phyloP scores from a whole-genome alignment of 2,797 vertebrate genomes.

The Brotula barbata region DNA sequence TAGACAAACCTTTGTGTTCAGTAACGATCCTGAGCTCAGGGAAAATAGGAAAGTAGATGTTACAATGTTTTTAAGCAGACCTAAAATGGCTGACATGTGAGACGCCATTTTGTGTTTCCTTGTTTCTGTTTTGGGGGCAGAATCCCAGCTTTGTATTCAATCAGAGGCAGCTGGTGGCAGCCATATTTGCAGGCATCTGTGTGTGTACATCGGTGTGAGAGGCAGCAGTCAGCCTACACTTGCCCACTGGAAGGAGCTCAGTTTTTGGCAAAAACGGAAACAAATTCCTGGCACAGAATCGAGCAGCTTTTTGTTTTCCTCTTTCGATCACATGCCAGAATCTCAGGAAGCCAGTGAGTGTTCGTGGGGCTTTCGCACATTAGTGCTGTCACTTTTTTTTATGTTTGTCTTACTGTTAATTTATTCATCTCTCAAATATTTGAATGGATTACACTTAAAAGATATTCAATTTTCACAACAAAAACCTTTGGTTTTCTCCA shows the following conservation, averaged over 20 bases:
- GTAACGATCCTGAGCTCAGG: conserved; percentile 12
- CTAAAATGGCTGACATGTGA: conserved; percentile 86
- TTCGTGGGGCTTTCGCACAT: conserved; percentile 76
- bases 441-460: conserved; percentile 20
- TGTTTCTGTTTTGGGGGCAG: conserved; percentile 76
- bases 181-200: conserved; percentile 79
- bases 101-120: conserved; percentile 86
- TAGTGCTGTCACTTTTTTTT: conserved; percentile 57
- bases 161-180: conserved; percentile 79
- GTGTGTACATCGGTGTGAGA: conserved; percentile 74
- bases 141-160: conserved; percentile 77
- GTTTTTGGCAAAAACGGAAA: conserved; percentile 79
- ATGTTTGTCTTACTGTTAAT: conserved; percentile 44
- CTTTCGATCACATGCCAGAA: conserved; percentile 73
- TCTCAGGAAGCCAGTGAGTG: conserved; percentile 76
- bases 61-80: conserved; percentile 55
- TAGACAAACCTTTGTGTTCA: conserved; percentile 24
- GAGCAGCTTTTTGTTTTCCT: conserved; percentile 57
- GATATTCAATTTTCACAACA: conserved; percentile 1
- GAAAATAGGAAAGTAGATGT: conserved; percentile 43
- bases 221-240: conserved; percentile 75
- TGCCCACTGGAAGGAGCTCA: conserved; percentile 77
- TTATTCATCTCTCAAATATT: conserved; percentile 49
- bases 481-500: conserved; percentile 2
- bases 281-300: conserved; percentile 76